A percentile compares a stretch with the other conserved stretches of the same genome.
Conservation (phyloP, 2,888 invertebrate species). For the Macropis europaea region DNA sequence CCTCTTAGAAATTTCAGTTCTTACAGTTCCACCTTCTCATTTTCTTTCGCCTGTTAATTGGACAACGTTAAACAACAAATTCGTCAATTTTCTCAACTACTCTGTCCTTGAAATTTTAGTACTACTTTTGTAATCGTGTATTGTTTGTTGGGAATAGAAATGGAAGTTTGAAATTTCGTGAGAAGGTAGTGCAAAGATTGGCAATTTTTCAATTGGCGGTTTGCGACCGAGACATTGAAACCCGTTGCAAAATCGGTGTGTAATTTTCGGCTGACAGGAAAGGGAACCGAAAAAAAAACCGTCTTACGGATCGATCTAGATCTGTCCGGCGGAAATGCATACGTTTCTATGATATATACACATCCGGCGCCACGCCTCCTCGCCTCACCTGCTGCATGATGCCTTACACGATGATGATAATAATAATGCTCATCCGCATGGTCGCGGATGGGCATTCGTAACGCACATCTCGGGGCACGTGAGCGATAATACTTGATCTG, state of each 20-base stretch:
- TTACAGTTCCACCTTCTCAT: no score
- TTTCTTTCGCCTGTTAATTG: no score
- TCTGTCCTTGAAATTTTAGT: no score
- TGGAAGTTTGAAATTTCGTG: no score
- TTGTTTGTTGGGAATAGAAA: no score
- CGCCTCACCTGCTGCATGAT: conserved; percentile 71
- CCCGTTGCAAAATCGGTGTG: not conserved
- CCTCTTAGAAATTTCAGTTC: no score
- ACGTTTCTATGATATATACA: conserved; percentile 71
- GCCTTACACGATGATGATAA: conserved; percentile 66
- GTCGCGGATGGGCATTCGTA: conserved; percentile 58
- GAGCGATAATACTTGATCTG: conserved; percentile 59
- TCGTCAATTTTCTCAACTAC: no score
- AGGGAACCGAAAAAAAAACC: conserved; percentile 41
- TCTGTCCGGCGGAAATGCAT: conserved; percentile 71
- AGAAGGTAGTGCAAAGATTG: no score
- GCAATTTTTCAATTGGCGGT: no score
- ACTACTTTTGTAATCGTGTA: no score
- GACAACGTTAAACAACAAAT: no score
- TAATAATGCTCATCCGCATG: conserved; percentile 66
- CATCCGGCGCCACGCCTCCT: conserved; percentile 77
- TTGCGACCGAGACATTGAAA: not conserved
- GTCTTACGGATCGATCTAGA: conserved; percentile 66
- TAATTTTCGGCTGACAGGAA: conserved; percentile 27
- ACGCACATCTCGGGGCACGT: conserved; percentile 54